A percentile compares a stretch with the other conserved stretches of the same genome.
These are phyloP conservation scores for Heliconius charithonia DNA, from an alignment of 2,888 invertebrate species.

Conservation along the genomic window DNA sequence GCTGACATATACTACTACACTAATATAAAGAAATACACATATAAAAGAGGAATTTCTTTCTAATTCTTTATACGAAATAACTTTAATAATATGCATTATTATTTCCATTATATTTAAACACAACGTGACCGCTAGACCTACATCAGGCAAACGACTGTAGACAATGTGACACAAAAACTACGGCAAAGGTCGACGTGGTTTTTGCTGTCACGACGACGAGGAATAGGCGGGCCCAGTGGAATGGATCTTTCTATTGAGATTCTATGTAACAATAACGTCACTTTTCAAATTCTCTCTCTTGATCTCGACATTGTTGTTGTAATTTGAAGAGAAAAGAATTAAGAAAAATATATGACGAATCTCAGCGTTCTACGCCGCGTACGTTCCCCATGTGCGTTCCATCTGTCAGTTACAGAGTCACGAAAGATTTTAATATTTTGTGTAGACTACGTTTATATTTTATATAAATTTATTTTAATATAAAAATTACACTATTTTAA, in stretches of 20 bases:
- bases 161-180: conserved; percentile 41
- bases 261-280: conserved; percentile 13
- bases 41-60: neutral
- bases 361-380: no score
- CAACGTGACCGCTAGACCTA: conserved; percentile 28
- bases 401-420: no score
- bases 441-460: no score
- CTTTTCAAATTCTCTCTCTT: neutral
- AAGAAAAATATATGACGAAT: no score
- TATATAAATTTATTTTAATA: no score
- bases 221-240: conserved; percentile 55
- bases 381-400: no score
- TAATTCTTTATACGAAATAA: neutral
- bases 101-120: neutral
- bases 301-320: neutral
- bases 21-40: neutral
- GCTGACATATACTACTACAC: neutral
- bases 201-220: conserved; percentile 55
- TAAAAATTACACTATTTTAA: no score
- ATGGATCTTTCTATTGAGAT: conserved; percentile 24
- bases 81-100: neutral
- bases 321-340: no score
- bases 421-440: no score
- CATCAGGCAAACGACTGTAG: conserved; percentile 31
- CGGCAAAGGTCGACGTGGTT: conserved; percentile 52